Conservation (phyloP, 1,140 invertebrate genomes). For the Asobara japonica region DNA sequence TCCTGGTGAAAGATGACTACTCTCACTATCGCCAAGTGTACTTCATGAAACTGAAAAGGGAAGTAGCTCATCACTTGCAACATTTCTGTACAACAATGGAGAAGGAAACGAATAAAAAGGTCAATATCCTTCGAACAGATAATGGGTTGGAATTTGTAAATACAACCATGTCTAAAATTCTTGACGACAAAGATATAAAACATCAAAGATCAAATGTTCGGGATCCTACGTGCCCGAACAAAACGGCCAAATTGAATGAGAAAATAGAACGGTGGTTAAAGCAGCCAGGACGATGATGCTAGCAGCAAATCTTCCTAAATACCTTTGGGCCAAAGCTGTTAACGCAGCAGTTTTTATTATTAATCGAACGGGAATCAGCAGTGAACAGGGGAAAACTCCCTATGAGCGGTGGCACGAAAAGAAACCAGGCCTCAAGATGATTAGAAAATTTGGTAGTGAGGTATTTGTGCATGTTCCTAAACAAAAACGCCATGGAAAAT, state of each 20-base stretch:
- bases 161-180: neutral
- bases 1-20: conserved; percentile 44
- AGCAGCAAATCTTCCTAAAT: conserved; percentile 46
- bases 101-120: neutral
- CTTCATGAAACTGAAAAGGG: conserved; percentile 38
- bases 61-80: conserved; percentile 21
- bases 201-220: conserved; percentile 41
- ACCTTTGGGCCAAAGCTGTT: conserved; percentile 53
- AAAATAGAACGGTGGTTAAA: conserved; percentile 58
- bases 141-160: conserved; percentile 30
- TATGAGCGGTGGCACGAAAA: conserved; percentile 23
- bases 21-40: conserved; percentile 36
- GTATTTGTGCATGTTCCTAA: conserved; percentile 48
- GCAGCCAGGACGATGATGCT: conserved; percentile 54
- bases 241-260: conserved; percentile 55
- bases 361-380: conserved; percentile 32
- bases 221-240: conserved; percentile 54
- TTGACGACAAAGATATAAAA: conserved; percentile 21
- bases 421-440: conserved; percentile 36
- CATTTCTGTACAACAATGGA: conserved; percentile 20
- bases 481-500: conserved; percentile 42
- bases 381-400: neutral
- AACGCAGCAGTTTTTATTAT: conserved; percentile 50
- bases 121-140: conserved; percentile 22
- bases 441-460: conserved; percentile 48